Evolutionary conservation across 2,797 vertebrate genomes (phyloP).

Genomic region (Orientallactaga sibirica): DNA sequence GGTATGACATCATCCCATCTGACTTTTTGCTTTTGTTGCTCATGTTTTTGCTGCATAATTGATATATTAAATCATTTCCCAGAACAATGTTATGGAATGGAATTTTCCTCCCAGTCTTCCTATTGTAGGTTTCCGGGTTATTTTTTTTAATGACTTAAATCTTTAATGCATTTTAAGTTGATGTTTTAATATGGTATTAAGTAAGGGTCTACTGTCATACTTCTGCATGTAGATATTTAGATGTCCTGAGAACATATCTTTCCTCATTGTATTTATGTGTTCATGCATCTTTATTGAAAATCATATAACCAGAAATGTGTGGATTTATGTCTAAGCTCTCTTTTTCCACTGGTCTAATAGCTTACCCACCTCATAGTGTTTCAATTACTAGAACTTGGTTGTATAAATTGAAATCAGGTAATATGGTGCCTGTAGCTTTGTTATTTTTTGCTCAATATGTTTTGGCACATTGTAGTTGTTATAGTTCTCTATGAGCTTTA

Average conservation of each 20-base stretch:
- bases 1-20: neutral
- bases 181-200: neutral
- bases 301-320: neutral
- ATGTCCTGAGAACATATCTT: neutral
- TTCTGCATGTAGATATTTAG: neutral
- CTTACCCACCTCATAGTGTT: neutral
- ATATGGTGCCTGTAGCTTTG: neutral
- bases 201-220: neutral
- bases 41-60: neutral
- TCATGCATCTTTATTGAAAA: neutral
- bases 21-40: neutral
- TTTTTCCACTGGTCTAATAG: neutral
- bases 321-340: neutral
- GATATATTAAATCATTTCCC: neutral
- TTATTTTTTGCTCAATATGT: neutral
- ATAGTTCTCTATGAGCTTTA: neutral
- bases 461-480: neutral
- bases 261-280: neutral
- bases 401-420: neutral
- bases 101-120: neutral
- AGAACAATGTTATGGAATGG: neutral
- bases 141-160: neutral
- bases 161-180: neutral
- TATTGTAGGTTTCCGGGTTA: neutral
- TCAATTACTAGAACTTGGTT: neutral